Base-by-base conservation (phyloP, 1,140 invertebrate species). In the Drosophila sulfurigaster region DNA sequence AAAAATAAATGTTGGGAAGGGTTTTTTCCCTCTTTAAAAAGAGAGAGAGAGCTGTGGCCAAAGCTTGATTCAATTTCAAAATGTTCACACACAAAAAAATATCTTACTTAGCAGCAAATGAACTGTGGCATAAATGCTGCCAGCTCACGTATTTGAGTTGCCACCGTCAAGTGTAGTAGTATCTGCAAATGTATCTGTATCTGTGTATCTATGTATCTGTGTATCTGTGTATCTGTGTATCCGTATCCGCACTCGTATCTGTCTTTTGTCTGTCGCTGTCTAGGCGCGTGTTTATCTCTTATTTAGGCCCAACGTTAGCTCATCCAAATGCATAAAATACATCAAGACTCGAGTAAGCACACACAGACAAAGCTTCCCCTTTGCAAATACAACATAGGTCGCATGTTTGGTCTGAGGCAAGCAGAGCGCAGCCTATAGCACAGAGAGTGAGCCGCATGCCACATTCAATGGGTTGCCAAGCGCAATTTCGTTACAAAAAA, bases 11-110 rank as follows among this genome's bases (percentile, higher is more conserved):
- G 64, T 70, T 75, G 62, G 20, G 3, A 20, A 3, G 20, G 30
- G 5, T 32, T 30, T 5, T 32, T 32, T 68, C 52, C 59, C 43
- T 59, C 15, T 2, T 10, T 10, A 30, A 38, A 15, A 38, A 11
- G 57, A 13, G 57, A 15, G 57, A 15, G n/a, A 16, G 28, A 46
- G 41, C 28, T 32, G 13, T 56, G 45, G 67, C 43, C 62, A 30
- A 15, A 79, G 56, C 76, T 75, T 82, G 80, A 82, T 82, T 83
- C 69, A 83, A 82, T 83, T 83, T 73, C 41, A 43, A 79, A 82
- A 79, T 60, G 72, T 64, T 79, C 43, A 48, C 72, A 67, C 48
- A 16, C 63, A 75, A 2, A 8, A 7, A 38, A 75, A 69, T 62
- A 62, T 67, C 71, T 74, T 48, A 52, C 57, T 73, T 52, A 11